Evolutionary conservation across 2,113 vertebrate species (phyloP).

Genomic region (Apistogramma diplotaenia): DNA sequence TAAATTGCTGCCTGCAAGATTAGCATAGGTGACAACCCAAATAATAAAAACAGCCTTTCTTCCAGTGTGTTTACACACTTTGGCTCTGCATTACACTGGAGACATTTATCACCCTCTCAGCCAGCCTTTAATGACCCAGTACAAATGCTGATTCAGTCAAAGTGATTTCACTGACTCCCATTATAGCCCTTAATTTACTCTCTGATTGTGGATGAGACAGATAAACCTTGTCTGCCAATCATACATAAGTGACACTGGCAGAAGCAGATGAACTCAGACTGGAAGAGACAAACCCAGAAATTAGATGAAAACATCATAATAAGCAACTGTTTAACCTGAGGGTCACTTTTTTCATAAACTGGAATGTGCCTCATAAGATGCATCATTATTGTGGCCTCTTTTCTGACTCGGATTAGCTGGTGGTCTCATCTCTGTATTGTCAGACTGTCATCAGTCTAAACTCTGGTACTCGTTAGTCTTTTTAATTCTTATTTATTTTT

Average conservation of each 20-base stretch:
- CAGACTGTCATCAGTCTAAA: too few relatives aligned
- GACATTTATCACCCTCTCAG: conserved; percentile 49
- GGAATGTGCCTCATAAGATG: neutral
- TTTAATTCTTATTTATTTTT: neutral
- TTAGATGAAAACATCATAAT: neutral
- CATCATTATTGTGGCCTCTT: neutral
- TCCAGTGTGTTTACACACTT: conserved; percentile 42
- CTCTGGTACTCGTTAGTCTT: neutral
- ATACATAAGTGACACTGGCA: conserved; percentile 11
- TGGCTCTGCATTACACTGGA: neutral
- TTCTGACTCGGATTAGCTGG: neutral
- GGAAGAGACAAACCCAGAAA: neutral
- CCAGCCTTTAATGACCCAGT: conserved; percentile 35
- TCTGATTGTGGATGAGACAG: conserved; percentile 9
- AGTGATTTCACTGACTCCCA: conserved; percentile 42
- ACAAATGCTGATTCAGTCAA: conserved; percentile 35
- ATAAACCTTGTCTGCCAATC: conserved; percentile 15
- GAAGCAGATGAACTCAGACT: neutral
- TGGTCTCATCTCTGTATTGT: too few relatives aligned
- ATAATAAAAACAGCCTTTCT: conserved; percentile 26
- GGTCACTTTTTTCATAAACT: neutral
- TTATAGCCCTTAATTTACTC: conserved; percentile 26
- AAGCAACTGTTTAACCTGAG: neutral
- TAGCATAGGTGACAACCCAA: conserved; percentile 28
- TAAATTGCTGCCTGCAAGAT: conserved; percentile 22